A percentile compares a stretch with the other conserved stretches of the same genome.
Evolutionary conservation across 2,888 invertebrate genomes (phyloP).

Genomic region (Dolichomitus sp.): DNA sequence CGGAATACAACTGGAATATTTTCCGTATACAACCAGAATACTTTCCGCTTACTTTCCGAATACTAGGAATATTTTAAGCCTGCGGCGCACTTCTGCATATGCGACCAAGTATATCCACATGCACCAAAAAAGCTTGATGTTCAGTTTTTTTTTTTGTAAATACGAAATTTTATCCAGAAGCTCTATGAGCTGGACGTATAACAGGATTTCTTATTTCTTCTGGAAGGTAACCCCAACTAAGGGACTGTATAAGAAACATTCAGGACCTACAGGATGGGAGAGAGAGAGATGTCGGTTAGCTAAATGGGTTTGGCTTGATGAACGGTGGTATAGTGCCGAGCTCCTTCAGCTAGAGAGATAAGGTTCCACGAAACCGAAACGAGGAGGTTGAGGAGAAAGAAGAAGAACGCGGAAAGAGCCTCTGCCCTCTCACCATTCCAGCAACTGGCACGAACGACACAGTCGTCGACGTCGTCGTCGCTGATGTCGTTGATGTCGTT

Average conservation of each 20-base stretch:
- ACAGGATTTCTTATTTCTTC: background rate
- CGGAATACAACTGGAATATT: no score
- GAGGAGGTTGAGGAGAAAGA: conserved; percentile 14
- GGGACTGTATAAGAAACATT: conserved; percentile 1
- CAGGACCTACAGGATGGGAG: background rate
- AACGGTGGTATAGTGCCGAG: background rate
- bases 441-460: conserved; percentile 20
- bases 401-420: conserved; percentile 4
- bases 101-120: background rate
- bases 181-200: background rate
- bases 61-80: no score
- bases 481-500: conserved; percentile 17
- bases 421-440: background rate
- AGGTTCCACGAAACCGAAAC: conserved; percentile 10
- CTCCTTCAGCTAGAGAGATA: conserved; percentile 27
- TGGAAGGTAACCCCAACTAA: background rate
- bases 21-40: no score
- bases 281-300: conserved; percentile 24
- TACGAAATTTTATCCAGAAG: conserved; percentile 12
- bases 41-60: no score
- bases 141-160: background rate
- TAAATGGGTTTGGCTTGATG: conserved; percentile 27
- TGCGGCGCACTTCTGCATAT: no score
- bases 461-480: conserved; percentile 2
- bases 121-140: conserved; percentile 3